Evolutionary conservation across 2,888 invertebrate genomes (phyloP).

Genomic region (Apodemia zela): DNA sequence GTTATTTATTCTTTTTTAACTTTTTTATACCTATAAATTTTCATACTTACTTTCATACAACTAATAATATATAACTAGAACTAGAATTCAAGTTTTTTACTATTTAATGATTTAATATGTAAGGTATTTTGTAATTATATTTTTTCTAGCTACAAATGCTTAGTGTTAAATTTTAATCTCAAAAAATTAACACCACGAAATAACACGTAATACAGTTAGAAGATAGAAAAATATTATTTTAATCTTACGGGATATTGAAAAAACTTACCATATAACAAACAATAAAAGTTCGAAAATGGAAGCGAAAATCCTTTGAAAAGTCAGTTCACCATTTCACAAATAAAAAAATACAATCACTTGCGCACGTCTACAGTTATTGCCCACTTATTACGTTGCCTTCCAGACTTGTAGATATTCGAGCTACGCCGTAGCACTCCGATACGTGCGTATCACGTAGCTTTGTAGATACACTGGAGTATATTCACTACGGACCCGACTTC

Average conservation of each 20-base stretch:
- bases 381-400: conserved; percentile 31
- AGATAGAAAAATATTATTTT: neutral
- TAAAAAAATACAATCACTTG: conserved; percentile 33
- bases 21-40: no score
- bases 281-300: conserved; percentile 40
- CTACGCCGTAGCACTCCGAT: conserved; percentile 49
- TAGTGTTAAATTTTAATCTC: no score
- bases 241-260: neutral
- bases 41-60: no score
- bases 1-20: no score
- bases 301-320: conserved; percentile 38
- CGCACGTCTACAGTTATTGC: conserved; percentile 29
- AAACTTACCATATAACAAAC: conserved; percentile 62
- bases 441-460: conserved; percentile 62
- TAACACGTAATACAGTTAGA: no score
- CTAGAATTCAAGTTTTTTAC: no score
- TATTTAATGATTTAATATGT: no score
- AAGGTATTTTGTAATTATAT: no score
- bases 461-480: conserved; percentile 61
- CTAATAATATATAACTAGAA: no score
- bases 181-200: no score
- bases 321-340: conserved; percentile 42
- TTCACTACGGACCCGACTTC: conserved; percentile 50
- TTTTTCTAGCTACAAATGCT: no score
- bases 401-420: conserved; percentile 42